Percentiles rank a stretch among this genome's conserved stretches.
phyloP scores from a whole-genome alignment of 2,888 invertebrate genomes.

The Lasioglossum leucozonium region DNA sequence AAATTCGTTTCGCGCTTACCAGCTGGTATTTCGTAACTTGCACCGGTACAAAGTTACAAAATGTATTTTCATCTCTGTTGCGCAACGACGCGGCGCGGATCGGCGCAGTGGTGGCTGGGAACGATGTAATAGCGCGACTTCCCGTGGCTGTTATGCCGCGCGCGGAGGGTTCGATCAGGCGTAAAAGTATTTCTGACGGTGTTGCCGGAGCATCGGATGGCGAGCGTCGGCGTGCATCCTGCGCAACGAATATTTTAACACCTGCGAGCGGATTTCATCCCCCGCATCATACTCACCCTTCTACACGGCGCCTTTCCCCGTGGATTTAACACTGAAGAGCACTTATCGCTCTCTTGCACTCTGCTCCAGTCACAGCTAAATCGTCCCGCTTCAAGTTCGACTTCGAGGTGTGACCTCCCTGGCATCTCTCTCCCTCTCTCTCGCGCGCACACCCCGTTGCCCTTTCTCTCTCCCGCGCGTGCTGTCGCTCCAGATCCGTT shows the following conservation, averaged over 20 bases:
- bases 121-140: conserved; percentile 43
- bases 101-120: neutral
- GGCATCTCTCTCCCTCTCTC: neutral
- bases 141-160: conserved; percentile 17
- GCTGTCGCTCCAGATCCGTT: neutral
- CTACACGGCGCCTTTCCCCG: conserved; percentile 49
- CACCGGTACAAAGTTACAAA: neutral
- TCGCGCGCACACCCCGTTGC: neutral
- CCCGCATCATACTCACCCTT: conserved; percentile 26
- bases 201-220: conserved; percentile 37
- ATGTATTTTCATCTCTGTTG: neutral
- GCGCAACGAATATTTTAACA: conserved; percentile 64
- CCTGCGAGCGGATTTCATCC: conserved; percentile 58
- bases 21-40: conserved; percentile 23
- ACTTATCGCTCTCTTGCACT: conserved; percentile 70
- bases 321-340: conserved; percentile 72
- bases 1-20: conserved; percentile 11
- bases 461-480: neutral
- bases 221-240: conserved; percentile 38
- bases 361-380: conserved; percentile 62
- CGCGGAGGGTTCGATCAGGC: conserved; percentile 42
- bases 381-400: conserved; percentile 67
- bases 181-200: conserved; percentile 58
- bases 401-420: conserved; percentile 54
- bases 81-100: too few species aligned